Evolutionary conservation across 1,140 invertebrate genomes (phyloP).

Genomic region (Trichonephila inaurata): DNA sequence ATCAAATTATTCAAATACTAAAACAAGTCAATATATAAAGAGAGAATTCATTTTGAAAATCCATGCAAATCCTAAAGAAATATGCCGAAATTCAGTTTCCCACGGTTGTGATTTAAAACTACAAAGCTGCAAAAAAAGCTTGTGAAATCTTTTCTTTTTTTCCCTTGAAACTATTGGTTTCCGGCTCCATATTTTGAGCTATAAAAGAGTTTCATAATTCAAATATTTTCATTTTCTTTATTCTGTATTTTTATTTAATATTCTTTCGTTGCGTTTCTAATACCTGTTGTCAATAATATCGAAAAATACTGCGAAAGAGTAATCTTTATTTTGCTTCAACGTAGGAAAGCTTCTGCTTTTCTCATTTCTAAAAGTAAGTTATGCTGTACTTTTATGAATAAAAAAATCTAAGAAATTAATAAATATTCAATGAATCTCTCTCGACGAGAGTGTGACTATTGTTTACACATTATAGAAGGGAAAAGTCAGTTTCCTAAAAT

Average conservation of each 20-base stretch:
- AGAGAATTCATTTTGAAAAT: neutral
- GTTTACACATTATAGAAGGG: neutral
- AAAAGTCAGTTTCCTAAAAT: slow-evolving; percentile 10
- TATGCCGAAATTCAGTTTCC: neutral
- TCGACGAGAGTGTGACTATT: neutral
- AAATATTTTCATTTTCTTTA: neutral
- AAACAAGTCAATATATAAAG: neutral
- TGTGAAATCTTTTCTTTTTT: neutral
- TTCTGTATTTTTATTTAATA: neutral
- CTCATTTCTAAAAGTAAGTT: neutral
- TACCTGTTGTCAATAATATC: neutral
- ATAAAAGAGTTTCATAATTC: neutral
- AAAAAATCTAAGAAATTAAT: neutral
- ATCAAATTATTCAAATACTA: neutral
- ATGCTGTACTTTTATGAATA: too few species aligned
- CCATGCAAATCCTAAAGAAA: neutral
- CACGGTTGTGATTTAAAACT: neutral
- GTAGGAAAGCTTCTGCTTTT: neutral
- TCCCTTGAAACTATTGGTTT: neutral
- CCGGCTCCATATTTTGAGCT: neutral
- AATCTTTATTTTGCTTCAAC: neutral
- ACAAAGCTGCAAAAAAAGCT: neutral
- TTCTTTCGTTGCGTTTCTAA: neutral
- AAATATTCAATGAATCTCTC: neutral
- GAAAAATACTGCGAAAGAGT: neutral